Base-by-base conservation (phyloP, 2,797 vertebrate species). In the Tapirus indicus region DNA sequence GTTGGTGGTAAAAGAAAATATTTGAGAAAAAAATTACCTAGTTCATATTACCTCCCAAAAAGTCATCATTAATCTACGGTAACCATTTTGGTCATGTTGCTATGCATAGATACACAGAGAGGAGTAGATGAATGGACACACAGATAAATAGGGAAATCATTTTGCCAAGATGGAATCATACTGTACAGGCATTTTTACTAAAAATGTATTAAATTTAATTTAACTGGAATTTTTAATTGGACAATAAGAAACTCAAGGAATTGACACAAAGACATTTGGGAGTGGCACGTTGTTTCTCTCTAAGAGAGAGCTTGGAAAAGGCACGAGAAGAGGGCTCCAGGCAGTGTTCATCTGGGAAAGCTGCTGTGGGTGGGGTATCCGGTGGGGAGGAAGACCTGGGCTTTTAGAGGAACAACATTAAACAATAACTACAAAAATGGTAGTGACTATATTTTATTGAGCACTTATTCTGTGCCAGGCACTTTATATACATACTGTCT, bases 181-280 rank as follows among this genome's bases (percentile, higher is more conserved):
- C 14, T 23, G 1, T 52, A 35, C 38, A n/a, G 60, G 27, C 2
- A 84, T 94, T 92, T 96, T 90, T 54, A 87, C 41, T 64, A 79
- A 90, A 62, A 75, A 74, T 74, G 16, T 44, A 54, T 94, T 69
- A 78, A 91, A 88, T 79, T 69, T 78, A 91, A 88, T 79, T 69
- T 78, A 84, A 71, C 32, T 86, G 27, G 44, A 82, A 78, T 32
- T 72, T 94, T 85, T 66, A 96, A 27, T 78, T 78, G 41, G n/a
- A 66, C 32, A 78, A 16, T n/a, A 85, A 89, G 32, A 92, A 74
- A 92, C 84, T 88, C 44, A 92, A 64, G 62, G 38, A 83, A 89
- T 27, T 66, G 66, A 89, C 60, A 72, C 0, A 27, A 52, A 56
- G 1, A 21, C 20, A 44, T 38, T 47, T 88, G 86, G 17, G 6